Percentiles rank a stretch among this genome's conserved stretches.
phyloP scores from a whole-genome alignment of 2,888 invertebrate species.

The Terebella lapidaria region DNA sequence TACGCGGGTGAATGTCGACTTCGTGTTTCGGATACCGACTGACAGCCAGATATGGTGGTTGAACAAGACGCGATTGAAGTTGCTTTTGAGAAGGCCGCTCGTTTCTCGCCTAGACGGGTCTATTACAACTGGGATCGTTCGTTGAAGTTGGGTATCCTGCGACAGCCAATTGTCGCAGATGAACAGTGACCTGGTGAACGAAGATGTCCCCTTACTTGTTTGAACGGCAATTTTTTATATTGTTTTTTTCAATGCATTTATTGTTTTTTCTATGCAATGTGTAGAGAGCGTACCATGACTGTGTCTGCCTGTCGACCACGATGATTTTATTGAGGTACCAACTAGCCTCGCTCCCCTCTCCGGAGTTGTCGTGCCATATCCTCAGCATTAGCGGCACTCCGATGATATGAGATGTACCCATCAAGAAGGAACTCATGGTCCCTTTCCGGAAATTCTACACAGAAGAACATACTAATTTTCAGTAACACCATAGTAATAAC shows the following conservation, averaged over 20 bases:
- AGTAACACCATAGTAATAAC: no score
- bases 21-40: slow-evolving; percentile 48
- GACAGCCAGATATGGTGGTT: slow-evolving; percentile 56
- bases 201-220: background rate
- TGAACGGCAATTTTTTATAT: background rate
- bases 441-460: slow-evolving; percentile 10
- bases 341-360: slow-evolving; percentile 11
- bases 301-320: slow-evolving; percentile 11
- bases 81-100: slow-evolving; percentile 9
- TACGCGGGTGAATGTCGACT: slow-evolving; percentile 48
- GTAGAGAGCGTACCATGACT: slow-evolving; percentile 7
- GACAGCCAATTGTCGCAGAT: slow-evolving; percentile 51
- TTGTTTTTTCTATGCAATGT: no score
- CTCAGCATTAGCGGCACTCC: slow-evolving; percentile 3
- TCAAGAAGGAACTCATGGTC: slow-evolving; percentile 2
- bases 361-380: slow-evolving; percentile 31
- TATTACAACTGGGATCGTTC: background rate
- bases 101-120: slow-evolving; percentile 2
- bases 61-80: slow-evolving; percentile 14
- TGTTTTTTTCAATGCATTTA: no score
- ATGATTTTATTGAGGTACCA: slow-evolving; percentile 20
- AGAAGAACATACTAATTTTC: no score
- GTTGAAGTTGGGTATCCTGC: slow-evolving; percentile 28
- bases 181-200: slow-evolving; percentile 25
- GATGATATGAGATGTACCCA: background rate